Base-by-base conservation (phyloP, 2,797 vertebrate species). In the Hoplostethus mediterraneus region DNA sequence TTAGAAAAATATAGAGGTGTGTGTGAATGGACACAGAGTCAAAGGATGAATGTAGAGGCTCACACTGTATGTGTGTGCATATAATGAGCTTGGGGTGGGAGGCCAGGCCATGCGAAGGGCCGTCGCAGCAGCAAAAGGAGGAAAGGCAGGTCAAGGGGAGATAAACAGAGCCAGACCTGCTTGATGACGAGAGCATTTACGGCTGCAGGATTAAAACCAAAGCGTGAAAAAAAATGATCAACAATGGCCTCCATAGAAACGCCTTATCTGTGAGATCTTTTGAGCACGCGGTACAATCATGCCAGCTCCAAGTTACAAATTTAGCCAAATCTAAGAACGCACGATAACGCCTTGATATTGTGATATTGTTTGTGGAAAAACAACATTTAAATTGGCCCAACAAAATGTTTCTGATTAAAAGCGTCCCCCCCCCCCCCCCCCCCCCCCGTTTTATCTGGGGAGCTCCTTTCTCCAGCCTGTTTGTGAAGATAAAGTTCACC, bases 131-230 rank as follows among this genome's bases (percentile, higher is more conserved):
- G 86, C 75, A 81, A 75, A 75, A 62, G 87, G 81, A 94, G 84
- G 91, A 93, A 93, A 90, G 83, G 80, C 83, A 91, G 90, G 89
- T 93, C 92, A 93, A 91, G 90, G 85, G 67, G 90, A 92, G 89
- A 93, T 95, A 94, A 95, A 92, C 87, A 90, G 91, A 95, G 92
- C 69, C 94, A 95, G 92, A 93, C 89, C 75, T 63, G 89, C 62
- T 73, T 69, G 56, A 90, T 87, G 79, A 87, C 84, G 47, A 90
- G 83, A 75, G 86, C 72, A 79, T 82, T 87, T 90, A 90, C 88
- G 87, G 82, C 75, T 71, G 73, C 85, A 64, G 72, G 91, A 91
- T 92, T 81, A 90, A 93, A 93, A 88, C 84, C 79, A 92, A 92
- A 89, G 73, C 82, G 88, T 89, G 31, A 51, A 80, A 80, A 83